Evolutionary conservation across 2,797 vertebrate genomes (phyloP).

Genomic region (Phoebastria nigripes): DNA sequence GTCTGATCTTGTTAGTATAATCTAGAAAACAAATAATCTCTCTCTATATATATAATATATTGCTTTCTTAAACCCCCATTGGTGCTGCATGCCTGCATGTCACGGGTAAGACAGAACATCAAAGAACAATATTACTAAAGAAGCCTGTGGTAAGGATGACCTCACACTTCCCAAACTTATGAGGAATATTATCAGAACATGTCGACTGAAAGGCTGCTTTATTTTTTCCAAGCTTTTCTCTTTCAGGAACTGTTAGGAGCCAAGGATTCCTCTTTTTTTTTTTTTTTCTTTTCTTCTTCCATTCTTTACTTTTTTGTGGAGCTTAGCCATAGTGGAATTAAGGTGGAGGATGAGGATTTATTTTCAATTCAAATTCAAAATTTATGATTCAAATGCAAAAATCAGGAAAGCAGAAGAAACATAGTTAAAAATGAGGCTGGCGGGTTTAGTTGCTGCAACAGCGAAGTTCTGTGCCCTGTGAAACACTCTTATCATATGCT

Average conservation of each 20-base stretch:
- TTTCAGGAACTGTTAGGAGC: neutral
- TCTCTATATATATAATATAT: rapidly evolving
- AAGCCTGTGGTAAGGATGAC: neutral
- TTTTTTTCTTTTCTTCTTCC: neutral
- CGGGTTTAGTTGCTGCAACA: neutral
- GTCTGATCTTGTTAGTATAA: neutral
- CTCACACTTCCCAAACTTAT: neutral
- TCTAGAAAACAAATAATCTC: rapidly evolving
- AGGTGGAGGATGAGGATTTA: neutral
- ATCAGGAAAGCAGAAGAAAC: neutral
- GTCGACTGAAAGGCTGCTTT: neutral
- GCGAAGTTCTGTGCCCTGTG: neutral
- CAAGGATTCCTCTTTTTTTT: neutral
- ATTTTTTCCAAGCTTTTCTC: neutral
- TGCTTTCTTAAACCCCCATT: neutral
- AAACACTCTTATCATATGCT: neutral
- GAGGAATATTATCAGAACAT: neutral
- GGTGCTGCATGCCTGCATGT: neutral
- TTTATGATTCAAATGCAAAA: neutral
- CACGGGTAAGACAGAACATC: neutral
- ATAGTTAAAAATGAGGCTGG: neutral
- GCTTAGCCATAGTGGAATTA: neutral
- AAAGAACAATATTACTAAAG: neutral
- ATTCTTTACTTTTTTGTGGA: neutral
- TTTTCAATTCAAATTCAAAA: neutral